Evolutionary conservation across 2,797 vertebrate species (phyloP).

Genomic region (Numenius phaeopus): DNA sequence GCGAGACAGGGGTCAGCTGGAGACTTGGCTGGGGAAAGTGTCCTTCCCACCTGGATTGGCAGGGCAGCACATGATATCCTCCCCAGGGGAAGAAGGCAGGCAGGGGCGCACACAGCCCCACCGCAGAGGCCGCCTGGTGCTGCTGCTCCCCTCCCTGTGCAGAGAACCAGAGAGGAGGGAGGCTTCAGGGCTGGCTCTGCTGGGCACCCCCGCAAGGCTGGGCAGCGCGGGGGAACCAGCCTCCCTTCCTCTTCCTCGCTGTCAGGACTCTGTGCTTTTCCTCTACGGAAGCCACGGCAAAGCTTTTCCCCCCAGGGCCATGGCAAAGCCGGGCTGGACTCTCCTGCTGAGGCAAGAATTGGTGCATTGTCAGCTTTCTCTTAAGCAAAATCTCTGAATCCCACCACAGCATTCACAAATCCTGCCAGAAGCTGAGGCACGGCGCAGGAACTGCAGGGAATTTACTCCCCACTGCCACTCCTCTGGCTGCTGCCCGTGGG

Average conservation of each 20-base stretch:
- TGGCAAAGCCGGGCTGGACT: not conserved
- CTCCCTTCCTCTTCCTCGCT: not conserved
- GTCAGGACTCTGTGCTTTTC: not conserved
- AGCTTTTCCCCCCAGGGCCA: accelerated
- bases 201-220: not conserved
- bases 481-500: accelerated
- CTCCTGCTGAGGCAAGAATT: accelerated
- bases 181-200: too few relatives aligned
- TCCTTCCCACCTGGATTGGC: accelerated
- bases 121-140: accelerated
- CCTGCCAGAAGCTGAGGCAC: not conserved
- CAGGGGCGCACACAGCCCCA: accelerated
- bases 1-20: not conserved
- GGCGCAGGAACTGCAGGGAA: not conserved
- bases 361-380: not conserved
- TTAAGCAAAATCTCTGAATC: not conserved
- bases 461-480: not conserved
- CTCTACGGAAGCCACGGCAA: not conserved
- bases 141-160: accelerated
- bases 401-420: accelerated
- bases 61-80: not conserved
- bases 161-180: not conserved
- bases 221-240: not conserved
- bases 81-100: accelerated
- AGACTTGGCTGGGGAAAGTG: not conserved